phyloP scores from a whole-genome alignment of 2,113 vertebrate species.

The Ptilonorhynchus violaceus region DNA sequence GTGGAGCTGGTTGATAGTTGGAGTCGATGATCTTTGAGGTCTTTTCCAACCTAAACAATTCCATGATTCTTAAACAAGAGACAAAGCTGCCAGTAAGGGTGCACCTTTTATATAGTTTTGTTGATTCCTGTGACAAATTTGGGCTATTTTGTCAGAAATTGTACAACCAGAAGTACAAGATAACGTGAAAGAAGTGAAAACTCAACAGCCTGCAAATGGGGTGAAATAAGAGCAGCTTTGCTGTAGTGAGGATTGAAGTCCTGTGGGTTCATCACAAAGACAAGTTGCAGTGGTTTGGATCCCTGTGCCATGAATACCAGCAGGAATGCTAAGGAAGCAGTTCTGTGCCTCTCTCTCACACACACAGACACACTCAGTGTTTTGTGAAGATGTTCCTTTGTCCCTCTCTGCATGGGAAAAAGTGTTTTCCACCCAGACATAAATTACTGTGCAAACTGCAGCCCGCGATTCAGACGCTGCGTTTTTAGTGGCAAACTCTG shows the following conservation, averaged over 20 bases:
- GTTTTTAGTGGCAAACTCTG: not conserved
- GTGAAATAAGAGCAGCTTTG: not conserved
- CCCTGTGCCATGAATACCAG: not conserved
- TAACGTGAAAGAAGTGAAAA: not conserved
- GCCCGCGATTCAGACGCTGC: not conserved
- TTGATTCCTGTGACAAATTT: not conserved
- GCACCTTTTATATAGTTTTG: not conserved
- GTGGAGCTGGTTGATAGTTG: not conserved
- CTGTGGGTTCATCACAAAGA: not conserved
- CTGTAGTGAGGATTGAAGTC: not conserved
- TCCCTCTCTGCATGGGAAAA: constrained; percentile 45
- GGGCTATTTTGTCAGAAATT: not conserved
- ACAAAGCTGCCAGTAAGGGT: not conserved
- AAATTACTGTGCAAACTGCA: constrained; percentile 32
- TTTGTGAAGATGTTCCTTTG: constrained; percentile 46
- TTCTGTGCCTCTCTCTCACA: not conserved
- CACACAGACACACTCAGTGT: not conserved
- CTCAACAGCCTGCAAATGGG: not conserved
- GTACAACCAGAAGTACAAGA: not conserved
- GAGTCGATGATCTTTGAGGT: not conserved
- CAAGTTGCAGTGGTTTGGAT: not conserved
- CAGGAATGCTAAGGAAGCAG: not conserved
- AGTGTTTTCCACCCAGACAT: constrained; percentile 46
- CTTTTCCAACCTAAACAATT: not conserved
- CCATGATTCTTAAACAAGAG: not conserved